Evolutionary conservation across 2,113 vertebrate genomes (phyloP).

Genomic region (Corydoras maculifer): DNA sequence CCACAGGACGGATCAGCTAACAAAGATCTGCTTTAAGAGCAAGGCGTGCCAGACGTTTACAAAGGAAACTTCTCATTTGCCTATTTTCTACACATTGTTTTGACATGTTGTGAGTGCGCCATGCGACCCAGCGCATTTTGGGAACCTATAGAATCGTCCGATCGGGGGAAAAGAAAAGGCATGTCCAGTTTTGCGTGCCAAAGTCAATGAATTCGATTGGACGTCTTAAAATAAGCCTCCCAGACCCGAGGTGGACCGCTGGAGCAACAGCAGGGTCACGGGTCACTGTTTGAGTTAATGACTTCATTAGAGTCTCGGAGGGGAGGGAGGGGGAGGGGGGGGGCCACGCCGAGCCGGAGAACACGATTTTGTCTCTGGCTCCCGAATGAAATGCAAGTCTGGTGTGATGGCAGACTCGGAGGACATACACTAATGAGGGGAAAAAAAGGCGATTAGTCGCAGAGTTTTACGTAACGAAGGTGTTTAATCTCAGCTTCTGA

Average conservation of each 20-base stretch:
- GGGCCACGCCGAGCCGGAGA: conserved; percentile 11
- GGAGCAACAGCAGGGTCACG: conserved; percentile 5
- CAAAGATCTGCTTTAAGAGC: too few relatives aligned
- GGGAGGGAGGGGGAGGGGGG: background rate
- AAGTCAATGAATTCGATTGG: conserved; percentile 28
- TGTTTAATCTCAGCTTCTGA: conserved; percentile 5
- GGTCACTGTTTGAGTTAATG: conserved; percentile 35
- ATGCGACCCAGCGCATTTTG: background rate
- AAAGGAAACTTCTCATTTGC: too few relatives aligned
- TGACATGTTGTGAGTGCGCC: background rate
- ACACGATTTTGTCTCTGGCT: conserved; percentile 5
- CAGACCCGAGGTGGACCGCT: conserved; percentile 9
- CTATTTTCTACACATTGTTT: too few relatives aligned
- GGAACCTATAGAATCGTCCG: background rate
- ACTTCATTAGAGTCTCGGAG: conserved; percentile 35
- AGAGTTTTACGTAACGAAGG: conserved; percentile 22
- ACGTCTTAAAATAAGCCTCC: conserved; percentile 35
- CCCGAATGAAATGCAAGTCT: conserved; percentile 24
- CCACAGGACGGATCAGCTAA: too few relatives aligned
- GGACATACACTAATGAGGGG: conserved; percentile 20
- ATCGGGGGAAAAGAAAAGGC: background rate
- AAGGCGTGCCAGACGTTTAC: too few relatives aligned
- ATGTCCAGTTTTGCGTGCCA: conserved; percentile 1
- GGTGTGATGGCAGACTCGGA: background rate
- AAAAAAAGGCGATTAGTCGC: background rate